Evolutionary conservation across 2,888 invertebrate species (phyloP), one percentile per base, ranked within the genome.

Genomic region (Sympetrum striolatum): DNA sequence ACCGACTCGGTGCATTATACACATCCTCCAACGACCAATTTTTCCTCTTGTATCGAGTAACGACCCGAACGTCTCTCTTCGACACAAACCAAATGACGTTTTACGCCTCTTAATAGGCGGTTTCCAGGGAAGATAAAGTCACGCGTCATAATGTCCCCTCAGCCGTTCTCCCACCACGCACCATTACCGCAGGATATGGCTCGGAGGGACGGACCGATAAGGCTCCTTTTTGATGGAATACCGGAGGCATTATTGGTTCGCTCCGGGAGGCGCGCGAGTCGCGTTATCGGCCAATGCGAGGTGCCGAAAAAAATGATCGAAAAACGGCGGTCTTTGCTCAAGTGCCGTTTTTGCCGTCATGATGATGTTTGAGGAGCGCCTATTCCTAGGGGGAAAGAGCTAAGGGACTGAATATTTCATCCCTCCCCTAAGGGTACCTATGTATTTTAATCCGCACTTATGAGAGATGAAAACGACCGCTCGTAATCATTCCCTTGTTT

Each of bases 201-300:
- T 53, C 60, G 86, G 18, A 86, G 86, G 86, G 60, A 37, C 86
- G 60, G 2, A 22, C 60, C 58, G 86, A 86, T 86, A 86, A 86
- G 86, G 86, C 12, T 35, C 48, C 37, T 86, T 86, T 53, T 53
- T 86, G 86, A 86, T 86, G 86, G 86, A 86, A 86, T 86, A 60
- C 86, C 86, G 86, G 86, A 60, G 86, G 64, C 86, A 86, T 86
- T 86, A 86, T 86, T 86, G 86, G 86, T 86, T 86, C 86, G 60
- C 86, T 60, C n/a, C 25, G 31, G 31, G 73, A 60, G 86, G 60
- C 86, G 60, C 86, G 60, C 35, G 60, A 35, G 60, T 86, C 60
- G 60, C 86, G 86, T 64, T 86, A 86, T 86, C 60, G 60, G 64
- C 31, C 48, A 15, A 35, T 58, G 35, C 64, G 25, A 64, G 25